Percentiles rank a stretch among this genome's conserved stretches.
These are phyloP conservation scores for Pygoscelis adeliae DNA, from an alignment of 2,113 vertebrate genomes.

Conservation along the genomic window DNA sequence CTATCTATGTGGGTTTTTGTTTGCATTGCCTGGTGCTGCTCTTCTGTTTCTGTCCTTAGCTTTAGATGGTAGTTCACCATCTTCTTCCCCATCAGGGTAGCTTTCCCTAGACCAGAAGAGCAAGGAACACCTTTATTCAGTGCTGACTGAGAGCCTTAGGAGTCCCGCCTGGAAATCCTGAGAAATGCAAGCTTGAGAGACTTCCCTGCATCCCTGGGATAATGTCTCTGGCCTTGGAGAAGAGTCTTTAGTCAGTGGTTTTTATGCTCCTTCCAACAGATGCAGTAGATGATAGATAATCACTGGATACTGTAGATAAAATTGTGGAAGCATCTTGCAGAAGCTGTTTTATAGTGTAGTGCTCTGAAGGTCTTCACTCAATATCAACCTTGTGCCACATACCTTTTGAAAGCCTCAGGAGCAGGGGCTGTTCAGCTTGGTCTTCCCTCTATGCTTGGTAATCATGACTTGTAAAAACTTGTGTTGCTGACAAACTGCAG, in stretches of 20 bases:
- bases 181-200: background rate
- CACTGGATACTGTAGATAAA: background rate
- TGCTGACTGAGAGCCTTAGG: background rate
- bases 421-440: background rate
- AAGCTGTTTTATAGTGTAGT: background rate
- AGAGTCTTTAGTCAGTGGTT: background rate
- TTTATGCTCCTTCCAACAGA: background rate
- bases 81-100: background rate
- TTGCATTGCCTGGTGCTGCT: background rate
- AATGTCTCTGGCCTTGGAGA: background rate
- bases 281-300: background rate
- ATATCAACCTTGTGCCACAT: background rate
- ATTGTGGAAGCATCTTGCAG: background rate
- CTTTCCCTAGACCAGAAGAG: background rate
- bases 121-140: background rate
- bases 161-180: background rate
- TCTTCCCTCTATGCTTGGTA: background rate
- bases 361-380: background rate
- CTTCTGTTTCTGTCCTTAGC: background rate
- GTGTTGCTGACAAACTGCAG: background rate
- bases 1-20: fast-evolving
- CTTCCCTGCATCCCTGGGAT: background rate
- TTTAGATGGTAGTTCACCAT: background rate
- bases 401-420: background rate
- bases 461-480: background rate